Conservation (phyloP, 92 coral and sea anemone genomes). For the Montipora capitata region DNA sequence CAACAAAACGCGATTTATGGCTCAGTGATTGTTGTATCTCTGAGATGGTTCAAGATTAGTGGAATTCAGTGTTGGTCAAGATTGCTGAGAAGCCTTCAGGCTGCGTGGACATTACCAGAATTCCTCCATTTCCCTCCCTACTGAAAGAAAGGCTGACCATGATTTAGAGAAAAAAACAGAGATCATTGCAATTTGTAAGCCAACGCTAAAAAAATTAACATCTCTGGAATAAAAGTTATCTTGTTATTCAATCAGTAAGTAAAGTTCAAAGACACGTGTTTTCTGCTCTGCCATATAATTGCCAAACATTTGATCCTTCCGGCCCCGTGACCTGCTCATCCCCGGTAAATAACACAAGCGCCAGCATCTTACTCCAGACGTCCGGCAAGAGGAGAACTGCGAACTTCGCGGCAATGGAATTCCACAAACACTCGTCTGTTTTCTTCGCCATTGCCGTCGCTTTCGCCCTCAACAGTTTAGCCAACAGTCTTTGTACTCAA, state of each 20-base stretch:
- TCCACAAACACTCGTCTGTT: conserved; percentile 17
- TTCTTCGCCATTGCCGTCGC: background rate
- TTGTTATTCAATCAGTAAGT: conserved; percentile 31
- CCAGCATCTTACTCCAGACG: conserved; percentile 35
- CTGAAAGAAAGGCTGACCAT: conserved; percentile 5
- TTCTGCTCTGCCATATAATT: conserved; percentile 33
- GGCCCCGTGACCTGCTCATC: conserved; percentile 46
- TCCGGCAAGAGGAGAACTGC: conserved; percentile 36
- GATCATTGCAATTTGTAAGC: background rate
- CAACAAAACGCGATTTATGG: conserved; percentile 47
- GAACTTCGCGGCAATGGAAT: conserved; percentile 19
- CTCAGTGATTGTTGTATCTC: background rate
- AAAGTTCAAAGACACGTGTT: background rate
- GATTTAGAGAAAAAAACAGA: conserved; percentile 45
- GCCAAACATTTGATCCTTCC: conserved; percentile 57
- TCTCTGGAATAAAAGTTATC: background rate
- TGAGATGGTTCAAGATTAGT: background rate
- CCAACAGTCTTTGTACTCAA: conserved; percentile 74
- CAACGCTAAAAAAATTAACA: background rate
- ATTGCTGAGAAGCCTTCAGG: conserved; percentile 48
- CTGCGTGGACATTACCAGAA: conserved; percentile 75
- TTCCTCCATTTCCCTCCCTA: conserved; percentile 87
- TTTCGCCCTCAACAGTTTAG: conserved; percentile 16
- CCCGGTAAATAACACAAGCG: conserved; percentile 31
- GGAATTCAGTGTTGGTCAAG: background rate